Percentiles rank a stretch among this genome's conserved stretches.
Evolutionary conservation across 2,113 vertebrate genomes (phyloP).

Genomic region (Apaloderma vittatum): DNA sequence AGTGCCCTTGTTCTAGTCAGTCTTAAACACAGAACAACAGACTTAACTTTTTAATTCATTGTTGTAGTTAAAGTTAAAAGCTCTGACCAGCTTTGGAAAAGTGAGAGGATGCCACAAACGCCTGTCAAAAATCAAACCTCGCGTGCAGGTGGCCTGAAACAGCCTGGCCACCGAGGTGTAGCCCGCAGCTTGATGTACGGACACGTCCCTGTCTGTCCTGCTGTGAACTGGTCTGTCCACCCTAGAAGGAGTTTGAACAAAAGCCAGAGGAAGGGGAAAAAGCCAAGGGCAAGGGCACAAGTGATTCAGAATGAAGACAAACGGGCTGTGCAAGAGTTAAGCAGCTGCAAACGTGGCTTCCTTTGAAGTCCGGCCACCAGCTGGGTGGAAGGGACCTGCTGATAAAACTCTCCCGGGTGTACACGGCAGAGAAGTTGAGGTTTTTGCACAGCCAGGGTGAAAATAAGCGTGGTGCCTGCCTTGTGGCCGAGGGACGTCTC

Average conservation of each 20-base stretch:
- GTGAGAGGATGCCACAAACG: background rate
- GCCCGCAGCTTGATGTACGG: fast-evolving
- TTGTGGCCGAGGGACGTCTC: background rate
- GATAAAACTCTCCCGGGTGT: background rate
- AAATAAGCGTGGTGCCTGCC: background rate
- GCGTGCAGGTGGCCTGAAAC: background rate
- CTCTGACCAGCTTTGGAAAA: background rate
- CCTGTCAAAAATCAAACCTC: background rate
- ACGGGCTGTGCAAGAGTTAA: background rate
- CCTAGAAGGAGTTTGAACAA: background rate
- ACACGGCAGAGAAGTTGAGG: fast-evolving
- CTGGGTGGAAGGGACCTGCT: background rate
- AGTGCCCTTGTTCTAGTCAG: background rate
- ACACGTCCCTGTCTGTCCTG: background rate
- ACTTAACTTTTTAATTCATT: background rate
- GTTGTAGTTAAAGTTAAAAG: background rate
- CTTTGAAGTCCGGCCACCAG: background rate
- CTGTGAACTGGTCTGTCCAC: background rate
- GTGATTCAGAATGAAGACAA: background rate
- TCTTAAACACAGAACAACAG: background rate
- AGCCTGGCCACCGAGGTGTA: background rate
- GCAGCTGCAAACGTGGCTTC: background rate
- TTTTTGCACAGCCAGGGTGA: background rate
- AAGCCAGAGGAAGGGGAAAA: background rate
- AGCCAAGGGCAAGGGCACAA: background rate